Evolutionary conservation across 2,888 invertebrate species (phyloP), one percentile per base, ranked within the genome.

Genomic region (Eupeodes luniger): DNA sequence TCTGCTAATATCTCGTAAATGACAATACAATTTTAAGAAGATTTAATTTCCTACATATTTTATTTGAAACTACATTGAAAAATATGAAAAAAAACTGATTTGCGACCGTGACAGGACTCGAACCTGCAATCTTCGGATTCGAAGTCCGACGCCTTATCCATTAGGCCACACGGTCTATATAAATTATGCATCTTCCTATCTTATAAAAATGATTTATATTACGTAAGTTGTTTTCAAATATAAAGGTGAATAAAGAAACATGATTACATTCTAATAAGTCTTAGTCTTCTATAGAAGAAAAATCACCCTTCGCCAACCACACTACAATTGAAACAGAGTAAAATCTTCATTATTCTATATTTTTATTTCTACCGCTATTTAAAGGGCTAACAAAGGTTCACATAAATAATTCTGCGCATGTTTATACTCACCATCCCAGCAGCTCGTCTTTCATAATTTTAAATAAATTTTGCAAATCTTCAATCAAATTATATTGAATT

Each of bases 91-190:
- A 87, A 81, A 76, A 81, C 10, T 14, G 12, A 27, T 19, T 19
- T 51, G 61, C 93, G 93, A 93, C 93, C 93, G 93, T 93, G 93
- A 93, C 93, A 93, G 93, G 93, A 93, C 93, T 93, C 93, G 93
- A 93, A 93, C 93, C 93, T 93, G 93, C 93, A 93, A 93, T 93
- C 93, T 93, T 93, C 93, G 93, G 93, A 93, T 93, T 93, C 93
- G 93, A 93, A 93, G 93, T 93, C 93, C 93, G 93, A 93, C 93
- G 93, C 93, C 93, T 93, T 93, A 93, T 93, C 93, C 93, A 93
- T 93, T 93, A 93, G 93, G 93, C 93, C 93, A 93, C 93, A 93
- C 93, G 93, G 93, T 93, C 93, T 76, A 66, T 5, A 67, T 88
- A 14, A 57, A 27, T 47, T 12, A 10, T 5, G 5, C 6, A 70